Conservation (phyloP, 92 coral and sea anemone genomes). For the Paramuricea clavata region DNA sequence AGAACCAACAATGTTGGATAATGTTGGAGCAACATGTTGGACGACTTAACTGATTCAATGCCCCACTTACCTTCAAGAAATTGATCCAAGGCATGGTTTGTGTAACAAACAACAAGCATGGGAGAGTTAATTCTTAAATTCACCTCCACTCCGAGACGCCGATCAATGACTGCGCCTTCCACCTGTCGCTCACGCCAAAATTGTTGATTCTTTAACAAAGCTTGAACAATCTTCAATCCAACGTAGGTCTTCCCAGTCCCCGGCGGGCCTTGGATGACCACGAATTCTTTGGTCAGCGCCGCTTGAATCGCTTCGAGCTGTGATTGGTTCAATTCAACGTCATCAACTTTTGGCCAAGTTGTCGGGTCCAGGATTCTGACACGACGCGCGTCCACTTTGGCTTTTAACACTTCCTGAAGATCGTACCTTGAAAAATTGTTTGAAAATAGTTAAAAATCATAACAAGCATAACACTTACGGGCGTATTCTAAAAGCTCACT, state of each 20-base stretch:
- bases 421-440: slow-evolving; percentile 50
- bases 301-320: slow-evolving; percentile 80
- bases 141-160: too few species aligned
- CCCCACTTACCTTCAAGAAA: slow-evolving; percentile 84
- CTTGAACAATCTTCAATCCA: slow-evolving; percentile 86
- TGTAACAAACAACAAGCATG: slow-evolving; percentile 91
- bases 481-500: too few species aligned
- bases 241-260: slow-evolving; percentile 97
- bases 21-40: too few species aligned
- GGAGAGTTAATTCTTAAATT: slow-evolving; percentile 54
- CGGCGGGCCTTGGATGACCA: slow-evolving; percentile 95
- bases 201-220: slow-evolving; percentile 74
- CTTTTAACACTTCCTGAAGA: slow-evolving; percentile 67
- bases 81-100: slow-evolving; percentile 95
- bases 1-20: neutral
- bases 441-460: neutral
- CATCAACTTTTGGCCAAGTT: slow-evolving; percentile 76
- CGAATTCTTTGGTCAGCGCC: slow-evolving; percentile 90
- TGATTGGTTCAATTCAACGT: slow-evolving; percentile 74
- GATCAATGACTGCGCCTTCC: neutral
- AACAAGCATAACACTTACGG: neutral
- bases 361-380: slow-evolving; percentile 63
- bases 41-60: too few species aligned
- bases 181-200: slow-evolving; percentile 50
- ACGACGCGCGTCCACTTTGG: slow-evolving; percentile 36